These are phyloP conservation scores for Alsophila aescularia DNA, from an alignment of 2,888 invertebrate species.

Conservation along the genomic window DNA sequence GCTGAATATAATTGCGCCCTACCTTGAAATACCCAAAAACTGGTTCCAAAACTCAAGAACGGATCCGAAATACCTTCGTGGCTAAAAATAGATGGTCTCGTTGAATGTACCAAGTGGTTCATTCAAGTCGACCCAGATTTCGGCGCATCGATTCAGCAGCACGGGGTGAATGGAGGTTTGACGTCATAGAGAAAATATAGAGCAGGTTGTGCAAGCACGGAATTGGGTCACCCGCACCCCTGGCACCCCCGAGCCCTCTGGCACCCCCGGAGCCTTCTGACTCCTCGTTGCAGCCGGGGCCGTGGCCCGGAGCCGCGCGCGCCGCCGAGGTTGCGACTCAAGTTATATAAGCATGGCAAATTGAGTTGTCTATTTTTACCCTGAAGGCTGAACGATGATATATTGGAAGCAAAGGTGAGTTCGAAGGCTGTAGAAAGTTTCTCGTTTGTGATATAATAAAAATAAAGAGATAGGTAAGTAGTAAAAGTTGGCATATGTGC, in stretches of 20 bases:
- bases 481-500: no score
- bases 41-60: conserved; percentile 52
- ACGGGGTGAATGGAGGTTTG: conserved; percentile 77
- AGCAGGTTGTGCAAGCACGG: conserved; percentile 70
- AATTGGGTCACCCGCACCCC: conserved; percentile 67
- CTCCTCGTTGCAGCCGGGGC: conserved; percentile 31
- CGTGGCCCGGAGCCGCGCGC: conserved; percentile 25
- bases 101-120: conserved; percentile 71
- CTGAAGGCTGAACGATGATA: conserved; percentile 43
- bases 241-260: conserved; percentile 33
- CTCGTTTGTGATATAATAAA: neutral
- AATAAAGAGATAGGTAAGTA: no score
- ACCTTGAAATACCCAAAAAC: conserved; percentile 59
- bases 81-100: conserved; percentile 70
- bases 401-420: conserved; percentile 33
- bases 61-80: conserved; percentile 53
- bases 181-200: conserved; percentile 76
- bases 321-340: conserved; percentile 45
- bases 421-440: conserved; percentile 33
- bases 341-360: conserved; percentile 44
- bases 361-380: conserved; percentile 50
- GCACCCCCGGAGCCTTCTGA: conserved; percentile 35
- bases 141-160: conserved; percentile 75
- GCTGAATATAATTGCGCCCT: conserved; percentile 53
- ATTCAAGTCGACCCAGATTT: conserved; percentile 77